Evolutionary conservation across 2,113 vertebrate species (phyloP), one percentile per base, ranked within the genome.

Genomic region (Rallus limicola): DNA sequence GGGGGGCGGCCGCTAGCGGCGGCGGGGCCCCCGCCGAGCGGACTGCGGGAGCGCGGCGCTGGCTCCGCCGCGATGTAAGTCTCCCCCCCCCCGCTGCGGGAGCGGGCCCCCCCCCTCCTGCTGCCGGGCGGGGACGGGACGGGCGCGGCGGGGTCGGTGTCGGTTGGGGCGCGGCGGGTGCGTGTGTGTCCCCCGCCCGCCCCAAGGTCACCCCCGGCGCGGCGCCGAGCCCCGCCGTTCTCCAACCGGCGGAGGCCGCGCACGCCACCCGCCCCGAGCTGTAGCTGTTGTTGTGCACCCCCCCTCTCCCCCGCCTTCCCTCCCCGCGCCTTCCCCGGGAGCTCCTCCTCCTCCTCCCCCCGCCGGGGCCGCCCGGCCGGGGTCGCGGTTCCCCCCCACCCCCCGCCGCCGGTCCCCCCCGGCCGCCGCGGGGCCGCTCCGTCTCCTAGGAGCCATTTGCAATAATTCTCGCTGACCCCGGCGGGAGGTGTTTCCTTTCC

Each of bases 361-460:
- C 50, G 60, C 53, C n/a, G 71, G 40, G 42, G 42, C 62, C 69
- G 77, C 59, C 38, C 40, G 67, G 79, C 82, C 65, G 71, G 50
- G 68, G 86, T 82, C 44, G 62, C 63, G 44, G 74, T 44, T 44
- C 16, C 42, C 42, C 20, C 59, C 76, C n/a, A n/a, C n/a, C 77
- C 72, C 62, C 67, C 36, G 53, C 76, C 68, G 71, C 63, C 69
- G 72, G 79, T 65, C 16, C 42, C 17, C 76, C 44, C 60, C 72
- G 62, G 72, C 59, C n/a, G 59, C 68, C 86, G 88, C 90, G 24
- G 88, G 85, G 91, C 77, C 72, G 53, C 95, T 69, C 71, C 48
- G 63, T 72, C 86, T 92, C 93, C 82, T 82, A 68, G 95, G 93
- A 96, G 93, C 96, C 96, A 94, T 96, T 96, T 96, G 96, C 97